These are phyloP conservation scores for Galeopterus variegatus DNA, from an alignment of 2,113 vertebrate genomes.

Conservation along the genomic window DNA sequence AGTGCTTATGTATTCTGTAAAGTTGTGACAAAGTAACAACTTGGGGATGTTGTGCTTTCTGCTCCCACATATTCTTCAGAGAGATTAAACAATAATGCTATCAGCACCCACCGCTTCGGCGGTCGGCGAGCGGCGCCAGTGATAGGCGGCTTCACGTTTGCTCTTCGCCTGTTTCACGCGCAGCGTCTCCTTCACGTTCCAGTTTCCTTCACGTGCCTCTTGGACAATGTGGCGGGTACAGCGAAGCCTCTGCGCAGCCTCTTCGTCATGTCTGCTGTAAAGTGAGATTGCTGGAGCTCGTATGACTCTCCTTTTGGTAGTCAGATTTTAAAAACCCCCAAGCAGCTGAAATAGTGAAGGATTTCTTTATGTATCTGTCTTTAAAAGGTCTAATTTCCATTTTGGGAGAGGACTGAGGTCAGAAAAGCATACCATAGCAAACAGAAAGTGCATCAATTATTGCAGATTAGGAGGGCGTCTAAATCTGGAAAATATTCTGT, in stretches of 20 bases:
- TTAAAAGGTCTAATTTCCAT: not conserved
- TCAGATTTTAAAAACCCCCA: not conserved
- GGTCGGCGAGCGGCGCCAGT: constrained; percentile 42
- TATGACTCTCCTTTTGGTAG: not conserved
- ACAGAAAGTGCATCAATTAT: not conserved
- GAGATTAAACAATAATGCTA: constrained; percentile 79
- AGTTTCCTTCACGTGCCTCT: constrained; percentile 43
- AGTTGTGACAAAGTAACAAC: constrained; percentile 84
- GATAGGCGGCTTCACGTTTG: constrained; percentile 63
- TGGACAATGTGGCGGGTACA: constrained; percentile 49
- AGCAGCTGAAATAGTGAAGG: not conserved
- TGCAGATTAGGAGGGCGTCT: not conserved
- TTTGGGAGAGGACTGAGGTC: not conserved
- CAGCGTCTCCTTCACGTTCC: constrained; percentile 8
- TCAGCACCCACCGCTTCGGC: constrained; percentile 75
- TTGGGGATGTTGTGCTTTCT: constrained; percentile 84
- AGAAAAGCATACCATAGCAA: not conserved
- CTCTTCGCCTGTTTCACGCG: constrained; percentile 22
- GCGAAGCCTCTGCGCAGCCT: not conserved
- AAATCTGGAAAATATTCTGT: constrained; percentile 43
- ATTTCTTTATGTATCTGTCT: not conserved
- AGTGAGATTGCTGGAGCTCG: not conserved
- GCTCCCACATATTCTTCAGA: constrained; percentile 80
- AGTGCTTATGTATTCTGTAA: constrained; percentile 88
- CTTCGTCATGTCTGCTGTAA: not conserved